Evolutionary conservation across 2,113 vertebrate genomes (phyloP), one percentile per base, ranked within the genome.

Genomic region (Ptilonorhynchus violaceus): DNA sequence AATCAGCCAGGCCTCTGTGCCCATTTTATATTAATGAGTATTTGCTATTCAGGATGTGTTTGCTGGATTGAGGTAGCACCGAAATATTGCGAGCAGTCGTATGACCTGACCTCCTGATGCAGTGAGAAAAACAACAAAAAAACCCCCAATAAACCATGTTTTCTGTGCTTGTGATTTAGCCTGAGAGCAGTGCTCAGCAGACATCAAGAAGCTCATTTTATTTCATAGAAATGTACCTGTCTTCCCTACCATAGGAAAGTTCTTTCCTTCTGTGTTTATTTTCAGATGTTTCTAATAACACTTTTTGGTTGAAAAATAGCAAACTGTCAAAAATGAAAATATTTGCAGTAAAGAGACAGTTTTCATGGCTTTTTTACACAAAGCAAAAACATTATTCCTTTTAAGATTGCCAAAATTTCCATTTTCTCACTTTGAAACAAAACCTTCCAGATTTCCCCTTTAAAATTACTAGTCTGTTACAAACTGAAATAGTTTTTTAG

Each of bases 401-500:
- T 97, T 87, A 89, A 93, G 80, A 60, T 63, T 95, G 91, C 93
- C 86, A 95, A 75, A 93, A 96, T 96, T 96, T 96, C 95, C 95
- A 92, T 96, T 96, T 93, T 75, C 64, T 91, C 11, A 1, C 93
- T 96, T 95, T 96, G 93, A 97, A 96, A 96, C 91, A 96, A 96
- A 96, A 84, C 64, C 91, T 89, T 93, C 60, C 52, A 78, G 86
- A 96, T 93, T 96, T 91, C 60, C 60, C 56, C 49, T 91, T 90
- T 89, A 90, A 84, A 95, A 93, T 89, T 33, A 60, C 79, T 96
- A 92, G 73, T 81, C 60, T 96, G 76, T 35, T 95, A 93, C 93
- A 96, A 95, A 96, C 68, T 13, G 68, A 70, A 84, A 35, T 4
- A 39, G 3, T 25, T 86, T 89, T 70, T 87, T 59, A 80, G 73